Evolutionary conservation across 2,113 vertebrate species (phyloP).

Genomic region (Gobio gobio): DNA sequence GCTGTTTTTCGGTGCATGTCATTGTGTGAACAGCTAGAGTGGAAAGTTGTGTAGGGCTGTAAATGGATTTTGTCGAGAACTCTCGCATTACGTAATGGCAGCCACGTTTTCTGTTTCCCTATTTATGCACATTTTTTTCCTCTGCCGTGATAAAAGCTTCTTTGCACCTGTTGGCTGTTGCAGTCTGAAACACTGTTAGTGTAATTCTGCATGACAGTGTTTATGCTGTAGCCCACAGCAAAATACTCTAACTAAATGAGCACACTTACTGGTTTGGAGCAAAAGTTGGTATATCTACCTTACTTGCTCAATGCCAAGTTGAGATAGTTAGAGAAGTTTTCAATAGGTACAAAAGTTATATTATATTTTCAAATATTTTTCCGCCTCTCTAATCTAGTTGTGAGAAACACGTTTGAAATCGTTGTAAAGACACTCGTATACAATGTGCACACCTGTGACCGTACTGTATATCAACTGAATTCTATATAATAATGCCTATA

Average conservation of each 20-base stretch:
- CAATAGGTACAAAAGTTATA: too few relatives aligned
- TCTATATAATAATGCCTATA: not conserved
- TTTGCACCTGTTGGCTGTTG: conserved; percentile 30
- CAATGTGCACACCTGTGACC: not conserved
- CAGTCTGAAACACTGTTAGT: conserved; percentile 36
- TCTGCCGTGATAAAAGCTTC: conserved; percentile 16
- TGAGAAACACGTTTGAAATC: not conserved
- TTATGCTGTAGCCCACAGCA: conserved; percentile 24
- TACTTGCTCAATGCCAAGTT: not conserved
- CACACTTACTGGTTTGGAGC: not conserved
- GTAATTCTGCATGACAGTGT: conserved; percentile 37
- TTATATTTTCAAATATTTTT: not conserved
- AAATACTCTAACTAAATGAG: not conserved
- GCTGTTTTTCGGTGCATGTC: conserved; percentile 1
- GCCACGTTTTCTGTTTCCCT: not conserved
- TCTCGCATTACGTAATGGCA: conserved; percentile 24
- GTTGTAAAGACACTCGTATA: not conserved
- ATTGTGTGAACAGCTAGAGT: conserved; percentile 15
- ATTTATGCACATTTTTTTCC: conserved; percentile 21
- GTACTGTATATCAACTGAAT: not conserved
- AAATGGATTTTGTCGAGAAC: conserved; percentile 33
- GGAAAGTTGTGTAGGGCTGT: conserved; percentile 26
- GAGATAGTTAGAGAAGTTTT: not conserved
- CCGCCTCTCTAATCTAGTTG: not conserved
- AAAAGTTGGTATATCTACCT: not conserved